Conservation (phyloP, 2,888 invertebrate genomes). For the Scaptomyza reducta region DNA sequence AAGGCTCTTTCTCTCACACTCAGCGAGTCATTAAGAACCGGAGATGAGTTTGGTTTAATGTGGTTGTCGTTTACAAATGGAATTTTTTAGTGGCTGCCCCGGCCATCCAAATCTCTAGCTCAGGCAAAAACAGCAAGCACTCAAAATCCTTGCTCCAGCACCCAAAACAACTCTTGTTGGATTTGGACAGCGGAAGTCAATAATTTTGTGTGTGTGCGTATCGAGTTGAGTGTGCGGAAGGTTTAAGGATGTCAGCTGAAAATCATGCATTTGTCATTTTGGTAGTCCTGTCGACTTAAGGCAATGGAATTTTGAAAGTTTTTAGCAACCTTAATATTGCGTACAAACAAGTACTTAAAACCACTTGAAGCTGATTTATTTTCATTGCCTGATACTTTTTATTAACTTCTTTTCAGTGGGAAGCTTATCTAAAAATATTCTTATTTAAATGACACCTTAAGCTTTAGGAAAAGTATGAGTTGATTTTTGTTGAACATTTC, state of each 20-base stretch:
- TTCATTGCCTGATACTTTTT: background rate
- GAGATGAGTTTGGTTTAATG: slow-evolving; percentile 79
- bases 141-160: slow-evolving; percentile 38
- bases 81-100: slow-evolving; percentile 70
- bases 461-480: too few species aligned
- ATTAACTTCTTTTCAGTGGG: too few species aligned
- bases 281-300: slow-evolving; percentile 5
- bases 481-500: too few species aligned
- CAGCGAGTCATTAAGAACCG: slow-evolving; percentile 76
- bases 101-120: background rate
- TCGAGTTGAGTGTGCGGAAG: slow-evolving; percentile 36
- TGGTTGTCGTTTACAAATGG: slow-evolving; percentile 77
- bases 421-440: too few species aligned
- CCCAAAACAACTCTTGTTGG: slow-evolving; percentile 37
- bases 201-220: slow-evolving; percentile 14
- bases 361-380: background rate
- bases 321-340: slow-evolving; percentile 16
- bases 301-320: slow-evolving; percentile 42
- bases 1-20: slow-evolving; percentile 48
- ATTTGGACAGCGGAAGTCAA: slow-evolving; percentile 67
- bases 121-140: slow-evolving; percentile 27
- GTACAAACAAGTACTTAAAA: background rate
- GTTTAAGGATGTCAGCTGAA: slow-evolving; percentile 40
- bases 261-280: slow-evolving; percentile 58
- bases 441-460: too few species aligned